These are phyloP conservation scores for Halichoerus grypus DNA, from an alignment of 2,113 vertebrate genomes.

Conservation along the genomic window DNA sequence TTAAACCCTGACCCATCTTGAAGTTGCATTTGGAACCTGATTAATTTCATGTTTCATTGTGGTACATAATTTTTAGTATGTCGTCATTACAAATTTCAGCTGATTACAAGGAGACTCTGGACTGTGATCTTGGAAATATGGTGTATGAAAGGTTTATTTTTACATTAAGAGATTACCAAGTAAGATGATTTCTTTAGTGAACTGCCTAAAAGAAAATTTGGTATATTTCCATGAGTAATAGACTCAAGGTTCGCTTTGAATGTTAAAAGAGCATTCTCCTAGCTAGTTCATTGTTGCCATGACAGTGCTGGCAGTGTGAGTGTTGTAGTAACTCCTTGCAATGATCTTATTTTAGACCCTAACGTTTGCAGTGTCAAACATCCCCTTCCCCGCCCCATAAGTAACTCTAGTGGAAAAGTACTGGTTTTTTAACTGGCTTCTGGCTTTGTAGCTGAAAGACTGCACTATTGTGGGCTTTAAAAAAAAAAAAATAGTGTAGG, in stretches of 20 bases:
- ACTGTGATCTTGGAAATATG: constrained; percentile 21
- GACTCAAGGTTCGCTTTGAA: constrained; percentile 74
- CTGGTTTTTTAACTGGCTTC: constrained; percentile 71
- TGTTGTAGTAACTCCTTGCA: constrained; percentile 81
- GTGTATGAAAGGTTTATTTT: constrained; percentile 53
- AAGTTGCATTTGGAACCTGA: constrained; percentile 57
- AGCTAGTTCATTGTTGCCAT: constrained; percentile 80
- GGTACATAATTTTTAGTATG: constrained; percentile 52
- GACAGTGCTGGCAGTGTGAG: constrained; percentile 76
- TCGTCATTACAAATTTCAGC: constrained; percentile 39
- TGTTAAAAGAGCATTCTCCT: constrained; percentile 74
- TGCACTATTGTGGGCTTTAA: constrained; percentile 83
- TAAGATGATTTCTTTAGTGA: constrained; percentile 64
- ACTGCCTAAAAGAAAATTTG: constrained; percentile 69
- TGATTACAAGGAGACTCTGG: neutral
- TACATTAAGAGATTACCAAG: constrained; percentile 57
- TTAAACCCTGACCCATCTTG: constrained; percentile 56
- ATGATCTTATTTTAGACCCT: constrained; percentile 84
- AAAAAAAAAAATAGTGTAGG: constrained; percentile 82
- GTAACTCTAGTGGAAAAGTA: constrained; percentile 77
- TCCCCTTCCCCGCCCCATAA: constrained; percentile 71
- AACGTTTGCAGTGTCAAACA: constrained; percentile 70
- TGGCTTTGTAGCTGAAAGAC: constrained; percentile 77
- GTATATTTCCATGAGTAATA: constrained; percentile 77
- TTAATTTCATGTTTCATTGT: constrained; percentile 28